Conservation (phyloP, 2,113 vertebrate genomes). For the Tragulus kanchil region DNA sequence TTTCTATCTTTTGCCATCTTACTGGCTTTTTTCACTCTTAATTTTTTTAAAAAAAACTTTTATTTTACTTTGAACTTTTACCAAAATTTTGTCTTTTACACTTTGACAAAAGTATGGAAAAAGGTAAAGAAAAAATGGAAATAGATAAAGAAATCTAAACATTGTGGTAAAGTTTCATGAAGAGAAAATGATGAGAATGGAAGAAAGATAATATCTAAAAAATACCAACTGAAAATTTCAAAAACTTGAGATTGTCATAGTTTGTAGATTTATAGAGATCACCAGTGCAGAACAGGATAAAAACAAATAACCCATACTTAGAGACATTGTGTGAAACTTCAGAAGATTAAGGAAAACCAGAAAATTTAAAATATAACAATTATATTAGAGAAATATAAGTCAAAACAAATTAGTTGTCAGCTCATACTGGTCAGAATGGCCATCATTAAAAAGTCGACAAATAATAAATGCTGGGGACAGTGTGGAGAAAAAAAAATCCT, state of each 20-base stretch:
- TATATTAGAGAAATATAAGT: background rate
- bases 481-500: background rate
- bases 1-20: constrained; percentile 46
- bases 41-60: constrained; percentile 34
- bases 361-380: background rate
- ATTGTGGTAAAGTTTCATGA: constrained; percentile 10
- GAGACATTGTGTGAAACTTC: background rate
- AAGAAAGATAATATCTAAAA: constrained; percentile 17
- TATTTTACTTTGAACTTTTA: no score
- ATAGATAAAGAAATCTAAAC: background rate
- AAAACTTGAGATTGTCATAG: background rate
- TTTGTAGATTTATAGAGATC: constrained; percentile 23
- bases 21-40: constrained; percentile 34
- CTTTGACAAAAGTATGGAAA: background rate
- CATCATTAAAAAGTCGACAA: background rate
- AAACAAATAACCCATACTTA: background rate
- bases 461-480: background rate
- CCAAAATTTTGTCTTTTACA: no score
- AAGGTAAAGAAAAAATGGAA: constrained; percentile 6
- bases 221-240: constrained; percentile 6
- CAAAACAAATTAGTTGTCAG: background rate
- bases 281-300: background rate
- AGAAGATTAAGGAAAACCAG: constrained; percentile 22
- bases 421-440: background rate
- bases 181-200: constrained; percentile 31